These are phyloP conservation scores for Hoplostethus atlanticus DNA, from an alignment of 2,797 vertebrate species.

Conservation along the genomic window DNA sequence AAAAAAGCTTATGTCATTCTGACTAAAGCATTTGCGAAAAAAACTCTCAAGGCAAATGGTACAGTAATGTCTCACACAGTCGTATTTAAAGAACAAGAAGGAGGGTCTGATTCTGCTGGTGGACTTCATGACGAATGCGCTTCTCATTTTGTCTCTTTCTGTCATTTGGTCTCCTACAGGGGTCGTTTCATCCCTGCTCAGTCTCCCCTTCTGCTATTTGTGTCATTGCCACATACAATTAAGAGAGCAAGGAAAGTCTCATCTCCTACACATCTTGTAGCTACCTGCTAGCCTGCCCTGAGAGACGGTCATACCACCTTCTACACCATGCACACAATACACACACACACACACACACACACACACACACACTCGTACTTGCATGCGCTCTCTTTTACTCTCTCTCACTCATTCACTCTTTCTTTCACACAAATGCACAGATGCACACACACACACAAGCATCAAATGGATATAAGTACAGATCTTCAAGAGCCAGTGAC, in stretches of 20 bases:
- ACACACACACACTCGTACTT: conserved; percentile 14
- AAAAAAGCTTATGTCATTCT: conserved; percentile 51
- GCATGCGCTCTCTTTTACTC: neutral
- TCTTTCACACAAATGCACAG: conserved; percentile 7
- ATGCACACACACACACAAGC: conserved; percentile 21
- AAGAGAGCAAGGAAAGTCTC: too few species aligned
- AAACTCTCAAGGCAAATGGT: conserved; percentile 22
- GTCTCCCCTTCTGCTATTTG: neutral
- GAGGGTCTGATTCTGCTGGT: conserved; percentile 6
- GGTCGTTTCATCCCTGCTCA: neutral
- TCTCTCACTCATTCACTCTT: neutral
- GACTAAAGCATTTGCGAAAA: conserved; percentile 17
- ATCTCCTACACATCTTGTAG: too few species aligned
- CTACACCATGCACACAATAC: neutral
- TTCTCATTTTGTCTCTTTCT: neutral
- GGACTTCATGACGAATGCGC: neutral
- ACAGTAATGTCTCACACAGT: conserved; percentile 23
- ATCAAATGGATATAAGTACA: conserved; percentile 36
- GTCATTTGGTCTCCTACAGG: conserved; percentile 5
- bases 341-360: conserved; percentile 24
- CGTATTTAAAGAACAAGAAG: conserved; percentile 10
- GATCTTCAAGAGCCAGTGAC: conserved; percentile 54
- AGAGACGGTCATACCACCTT: too few species aligned
- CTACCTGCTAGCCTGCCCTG: too few species aligned
- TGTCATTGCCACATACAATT: too few species aligned